Conservation (phyloP, 1,140 invertebrate genomes). For the Heliothis subflexa region DNA sequence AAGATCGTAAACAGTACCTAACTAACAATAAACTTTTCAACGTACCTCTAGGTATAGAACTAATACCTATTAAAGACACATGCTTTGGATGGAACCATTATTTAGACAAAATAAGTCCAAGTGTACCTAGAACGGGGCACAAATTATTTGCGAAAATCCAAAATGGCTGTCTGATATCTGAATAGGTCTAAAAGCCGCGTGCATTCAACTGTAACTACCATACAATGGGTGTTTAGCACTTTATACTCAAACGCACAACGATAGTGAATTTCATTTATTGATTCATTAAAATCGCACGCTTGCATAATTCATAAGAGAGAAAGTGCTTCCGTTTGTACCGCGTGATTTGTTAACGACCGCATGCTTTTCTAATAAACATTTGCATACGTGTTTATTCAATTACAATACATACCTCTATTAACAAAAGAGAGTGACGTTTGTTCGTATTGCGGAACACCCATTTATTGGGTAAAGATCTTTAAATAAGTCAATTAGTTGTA, state of each 20-base stretch:
- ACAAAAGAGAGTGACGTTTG: neutral
- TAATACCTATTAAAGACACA: too few relatives aligned
- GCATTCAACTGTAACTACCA: neutral
- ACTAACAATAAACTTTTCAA: neutral
- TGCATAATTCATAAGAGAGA: slow-evolving; percentile 43
- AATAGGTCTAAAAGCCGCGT: neutral
- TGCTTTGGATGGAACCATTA: too few relatives aligned
- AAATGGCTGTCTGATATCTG: neutral
- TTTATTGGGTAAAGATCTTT: neutral
- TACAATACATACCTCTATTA: slow-evolving; percentile 9
- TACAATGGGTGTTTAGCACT: slow-evolving; percentile 7
- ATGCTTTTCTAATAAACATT: slow-evolving; percentile 42
- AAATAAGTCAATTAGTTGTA: neutral
- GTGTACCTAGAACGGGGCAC: neutral
- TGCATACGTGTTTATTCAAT: slow-evolving; percentile 25
- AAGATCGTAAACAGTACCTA: slow-evolving; percentile 1
- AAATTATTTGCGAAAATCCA: neutral
- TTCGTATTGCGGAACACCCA: neutral
- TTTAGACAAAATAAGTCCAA: too few relatives aligned
- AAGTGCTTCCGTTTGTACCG: slow-evolving; percentile 34
- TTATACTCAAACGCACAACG: slow-evolving; percentile 9
- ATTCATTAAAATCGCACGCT: slow-evolving; percentile 43
- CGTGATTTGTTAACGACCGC: slow-evolving; percentile 39
- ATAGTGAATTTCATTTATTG: slow-evolving; percentile 45
- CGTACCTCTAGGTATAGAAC: neutral